Percentiles rank a stretch among this genome's conserved stretches.
These are phyloP conservation scores for Orycteropus afer DNA, from an alignment of 2,113 vertebrate species.

Conservation along the genomic window DNA sequence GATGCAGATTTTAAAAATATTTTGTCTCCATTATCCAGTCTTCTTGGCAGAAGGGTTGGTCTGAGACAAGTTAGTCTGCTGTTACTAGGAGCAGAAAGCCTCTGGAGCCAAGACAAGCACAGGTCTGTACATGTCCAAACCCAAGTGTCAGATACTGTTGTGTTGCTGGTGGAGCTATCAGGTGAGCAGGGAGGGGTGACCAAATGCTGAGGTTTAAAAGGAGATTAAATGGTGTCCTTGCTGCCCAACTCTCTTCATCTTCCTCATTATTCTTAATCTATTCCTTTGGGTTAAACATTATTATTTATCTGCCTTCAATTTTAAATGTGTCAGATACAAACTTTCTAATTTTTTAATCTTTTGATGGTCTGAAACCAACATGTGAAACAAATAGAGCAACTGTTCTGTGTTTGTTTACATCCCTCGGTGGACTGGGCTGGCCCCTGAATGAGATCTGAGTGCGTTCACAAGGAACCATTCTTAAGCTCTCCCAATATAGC, in stretches of 20 bases:
- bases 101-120: background rate
- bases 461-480: too few relatives aligned
- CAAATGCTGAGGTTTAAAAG: background rate
- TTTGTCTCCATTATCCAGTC: background rate
- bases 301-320: background rate
- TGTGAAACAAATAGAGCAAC: background rate
- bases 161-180: background rate
- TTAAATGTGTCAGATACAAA: too few relatives aligned
- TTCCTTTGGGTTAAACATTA: background rate
- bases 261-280: background rate
- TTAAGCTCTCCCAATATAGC: background rate
- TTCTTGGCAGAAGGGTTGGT: background rate
- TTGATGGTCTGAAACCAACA: background rate
- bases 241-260: background rate
- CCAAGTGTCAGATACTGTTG: background rate
- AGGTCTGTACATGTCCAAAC: background rate
- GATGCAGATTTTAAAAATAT: background rate
- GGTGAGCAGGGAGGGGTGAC: background rate
- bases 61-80: background rate
- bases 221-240: background rate
- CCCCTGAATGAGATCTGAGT: background rate
- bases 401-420: background rate
- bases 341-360: too few relatives aligned
- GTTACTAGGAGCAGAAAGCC: background rate
- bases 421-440: rapidly evolving